These are phyloP conservation scores for Drosophila multiciliata DNA, from an alignment of 2,888 invertebrate genomes.

Conservation along the genomic window DNA sequence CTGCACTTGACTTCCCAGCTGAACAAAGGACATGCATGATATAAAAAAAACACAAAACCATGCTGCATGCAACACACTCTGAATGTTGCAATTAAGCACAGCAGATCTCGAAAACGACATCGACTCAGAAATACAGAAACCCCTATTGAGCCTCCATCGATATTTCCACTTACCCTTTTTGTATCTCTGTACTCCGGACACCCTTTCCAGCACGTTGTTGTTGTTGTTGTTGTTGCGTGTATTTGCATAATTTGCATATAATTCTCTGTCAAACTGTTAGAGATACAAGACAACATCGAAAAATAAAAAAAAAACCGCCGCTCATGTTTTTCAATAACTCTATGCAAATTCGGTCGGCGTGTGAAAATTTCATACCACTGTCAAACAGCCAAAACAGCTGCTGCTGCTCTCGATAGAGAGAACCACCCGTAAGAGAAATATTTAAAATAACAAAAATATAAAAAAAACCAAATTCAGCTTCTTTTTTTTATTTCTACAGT, in stretches of 20 bases:
- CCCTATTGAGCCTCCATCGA: conserved; percentile 54
- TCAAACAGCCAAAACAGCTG: conserved; percentile 43
- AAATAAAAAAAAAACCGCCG: conserved; percentile 43
- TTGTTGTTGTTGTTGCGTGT: conserved; percentile 22
- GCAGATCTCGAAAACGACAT: conserved; percentile 37
- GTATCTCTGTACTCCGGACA: conserved; percentile 6
- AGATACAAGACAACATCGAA: conserved; percentile 54
- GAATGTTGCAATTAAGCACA: conserved; percentile 66
- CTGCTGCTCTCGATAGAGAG: conserved; percentile 29
- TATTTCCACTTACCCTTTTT: conserved; percentile 16
- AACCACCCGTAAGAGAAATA: background rate
- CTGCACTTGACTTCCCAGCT: conserved; percentile 52
- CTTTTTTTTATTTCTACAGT: conserved; percentile 40
- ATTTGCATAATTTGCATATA: conserved; percentile 79
- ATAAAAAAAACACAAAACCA: conserved; percentile 28
- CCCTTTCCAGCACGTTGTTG: conserved; percentile 10
- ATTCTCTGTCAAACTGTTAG: conserved; percentile 71
- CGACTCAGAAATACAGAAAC: conserved; percentile 37
- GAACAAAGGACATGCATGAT: conserved; percentile 33
- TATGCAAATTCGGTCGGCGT: conserved; percentile 56
- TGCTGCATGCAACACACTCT: conserved; percentile 41
- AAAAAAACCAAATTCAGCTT: conserved; percentile 14
- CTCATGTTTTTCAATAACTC: conserved; percentile 48
- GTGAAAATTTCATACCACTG: conserved; percentile 46
- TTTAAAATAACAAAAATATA: background rate